These are phyloP conservation scores for Hirudinaria manillensis DNA, from an alignment of 2,888 invertebrate genomes.

Conservation along the genomic window DNA sequence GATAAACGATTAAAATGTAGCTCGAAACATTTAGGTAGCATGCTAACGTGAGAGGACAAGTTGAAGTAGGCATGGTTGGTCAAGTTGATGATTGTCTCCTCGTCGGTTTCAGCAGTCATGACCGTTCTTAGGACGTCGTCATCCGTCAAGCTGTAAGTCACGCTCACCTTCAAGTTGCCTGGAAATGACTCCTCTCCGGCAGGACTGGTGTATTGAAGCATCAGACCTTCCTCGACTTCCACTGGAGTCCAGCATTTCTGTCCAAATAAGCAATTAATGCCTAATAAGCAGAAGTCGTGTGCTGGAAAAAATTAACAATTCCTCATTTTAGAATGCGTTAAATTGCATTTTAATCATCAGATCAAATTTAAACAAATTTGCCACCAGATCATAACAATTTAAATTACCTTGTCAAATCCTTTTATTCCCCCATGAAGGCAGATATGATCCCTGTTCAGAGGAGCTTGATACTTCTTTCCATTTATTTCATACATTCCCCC, in stretches of 20 bases:
- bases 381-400: too few species aligned
- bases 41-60: slow-evolving; percentile 64
- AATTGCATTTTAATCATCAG: too few species aligned
- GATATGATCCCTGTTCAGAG: slow-evolving; percentile 66
- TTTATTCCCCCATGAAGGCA: slow-evolving; percentile 76
- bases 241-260: slow-evolving; percentile 67
- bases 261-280: slow-evolving; percentile 12
- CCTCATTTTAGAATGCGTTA: too few species aligned
- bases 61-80: slow-evolving; percentile 87
- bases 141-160: slow-evolving; percentile 44
- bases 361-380: too few species aligned
- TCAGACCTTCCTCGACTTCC: slow-evolving; percentile 62
- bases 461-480: slow-evolving; percentile 65
- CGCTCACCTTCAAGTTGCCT: slow-evolving; percentile 69
- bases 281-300: background rate
- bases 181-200: slow-evolving; percentile 81
- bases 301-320: too few species aligned
- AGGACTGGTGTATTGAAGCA: slow-evolving; percentile 69
- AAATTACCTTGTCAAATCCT: slow-evolving; percentile 70
- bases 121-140: slow-evolving; percentile 68
- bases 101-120: slow-evolving; percentile 68
- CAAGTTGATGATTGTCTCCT: slow-evolving; percentile 76
- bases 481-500: slow-evolving; percentile 67
- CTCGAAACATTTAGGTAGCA: too few species aligned
- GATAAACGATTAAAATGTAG: too few species aligned